A percentile compares a stretch with the other conserved stretches of the same genome.
These are phyloP conservation scores for Erynnis tages DNA, from an alignment of 2,888 invertebrate species.

Conservation along the genomic window DNA sequence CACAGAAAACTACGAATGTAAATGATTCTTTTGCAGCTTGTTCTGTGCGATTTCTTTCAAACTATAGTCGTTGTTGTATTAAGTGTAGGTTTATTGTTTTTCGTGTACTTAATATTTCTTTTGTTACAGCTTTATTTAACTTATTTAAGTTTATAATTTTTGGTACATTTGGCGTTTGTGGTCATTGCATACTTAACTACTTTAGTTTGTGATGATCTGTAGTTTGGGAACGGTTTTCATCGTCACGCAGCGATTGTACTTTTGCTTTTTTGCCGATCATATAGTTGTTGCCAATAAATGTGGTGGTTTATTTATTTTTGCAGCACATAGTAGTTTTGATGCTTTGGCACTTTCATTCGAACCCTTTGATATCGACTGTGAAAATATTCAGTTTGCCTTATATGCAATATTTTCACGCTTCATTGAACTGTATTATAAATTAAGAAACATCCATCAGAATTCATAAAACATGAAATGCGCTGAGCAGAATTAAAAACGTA, in stretches of 20 bases:
- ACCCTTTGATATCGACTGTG: not conserved
- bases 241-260: not conserved
- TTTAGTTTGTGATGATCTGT: slow-evolving; percentile 13
- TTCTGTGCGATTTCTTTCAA: not conserved
- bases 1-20: not conserved
- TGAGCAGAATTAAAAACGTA: slow-evolving; percentile 31
- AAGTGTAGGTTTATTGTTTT: no score
- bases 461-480: not conserved
- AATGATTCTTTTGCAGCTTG: not conserved
- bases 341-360: slow-evolving; percentile 9
- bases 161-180: not conserved
- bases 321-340: slow-evolving; percentile 1
- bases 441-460: no score
- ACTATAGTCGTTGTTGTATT: not conserved
- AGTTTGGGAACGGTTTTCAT: not conserved
- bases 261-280: slow-evolving; percentile 11
- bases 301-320: not conserved
- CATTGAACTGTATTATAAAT: no score
- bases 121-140: not conserved
- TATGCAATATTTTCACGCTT: no score
- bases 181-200: not conserved
- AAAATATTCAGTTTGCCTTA: not conserved
- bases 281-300: not conserved
- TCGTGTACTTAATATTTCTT: not conserved
- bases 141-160: not conserved